Base-by-base conservation (phyloP, 2,888 invertebrate species). In the Pollenia labialis region DNA sequence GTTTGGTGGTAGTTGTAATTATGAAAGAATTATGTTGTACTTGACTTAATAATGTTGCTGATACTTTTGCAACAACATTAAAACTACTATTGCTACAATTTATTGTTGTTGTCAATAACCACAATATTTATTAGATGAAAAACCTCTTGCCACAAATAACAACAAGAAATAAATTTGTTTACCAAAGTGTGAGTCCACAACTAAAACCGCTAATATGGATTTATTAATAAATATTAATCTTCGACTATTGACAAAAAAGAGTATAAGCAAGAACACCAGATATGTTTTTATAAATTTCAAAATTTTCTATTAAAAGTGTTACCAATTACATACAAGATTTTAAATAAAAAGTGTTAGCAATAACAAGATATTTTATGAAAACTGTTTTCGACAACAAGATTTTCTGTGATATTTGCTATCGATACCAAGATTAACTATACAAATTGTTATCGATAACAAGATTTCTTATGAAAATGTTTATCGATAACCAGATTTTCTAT, bases 21-120 rank as follows among this genome's bases (percentile, higher is more conserved):
- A 66, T 77, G 48, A 64, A 58, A 72, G 69, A 77, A 77, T 83
- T 83, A 83, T 83, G 56, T 50, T 62, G 82, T 72, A 64, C 76
- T 83, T 83, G 76, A 71, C 71, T 83, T 69, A 50, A 60, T 69
- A 18, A 18, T 69, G 46, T 46, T 82, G 42, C 23, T 58, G 32
- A 32, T 32, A 58, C 54, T 77, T 60, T 50, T 50, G 23, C 11
- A 16, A 56, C 9, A 66, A 48, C 48, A 44, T 18, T 62, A 16
- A 14, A 44, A 23, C 14, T 79, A 44, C 42, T 69, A 11, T 23
- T 68, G 56, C 18, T 46, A 23, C 16, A n/a, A 9, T 32, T 40
- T 32, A 32, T 32, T 68, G 42, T 69, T 69, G 40, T 50, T 60
- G 58, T 60, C 60, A 9, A 69, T 79, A 56, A 60, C 66, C 66